phyloP scores from a whole-genome alignment of 1,140 invertebrate species.

The Euura saliciscinereae region DNA sequence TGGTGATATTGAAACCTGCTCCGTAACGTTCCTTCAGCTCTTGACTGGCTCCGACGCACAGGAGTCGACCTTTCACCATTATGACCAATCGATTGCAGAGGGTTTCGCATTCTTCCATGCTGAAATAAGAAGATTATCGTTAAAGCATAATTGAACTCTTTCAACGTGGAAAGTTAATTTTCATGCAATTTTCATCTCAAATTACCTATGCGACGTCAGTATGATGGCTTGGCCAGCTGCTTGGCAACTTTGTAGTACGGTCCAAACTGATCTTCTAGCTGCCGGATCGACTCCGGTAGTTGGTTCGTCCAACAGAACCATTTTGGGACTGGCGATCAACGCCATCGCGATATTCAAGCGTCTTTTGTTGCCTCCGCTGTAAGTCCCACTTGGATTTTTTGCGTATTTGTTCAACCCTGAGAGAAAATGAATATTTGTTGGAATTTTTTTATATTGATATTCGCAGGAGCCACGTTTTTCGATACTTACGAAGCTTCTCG shows the following conservation, averaged over 20 bases:
- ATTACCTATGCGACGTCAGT: slow-evolving; percentile 73
- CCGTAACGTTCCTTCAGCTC: slow-evolving; percentile 69
- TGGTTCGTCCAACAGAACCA: slow-evolving; percentile 79
- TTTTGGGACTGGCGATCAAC: slow-evolving; percentile 76
- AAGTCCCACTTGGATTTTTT: slow-evolving; percentile 60
- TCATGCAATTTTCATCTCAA: slow-evolving; percentile 16
- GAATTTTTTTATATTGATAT: neutral
- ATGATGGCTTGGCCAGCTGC: slow-evolving; percentile 73
- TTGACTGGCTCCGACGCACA: slow-evolving; percentile 73
- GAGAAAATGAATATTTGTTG: slow-evolving; percentile 29
- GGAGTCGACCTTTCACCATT: slow-evolving; percentile 85
- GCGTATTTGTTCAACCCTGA: slow-evolving; percentile 46
- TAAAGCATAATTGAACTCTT: neutral
- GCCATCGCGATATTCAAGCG: slow-evolving; percentile 94
- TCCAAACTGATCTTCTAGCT: slow-evolving; percentile 80
- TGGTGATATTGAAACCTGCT: slow-evolving; percentile 58
- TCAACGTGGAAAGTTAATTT: neutral
- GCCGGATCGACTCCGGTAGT: slow-evolving; percentile 84
- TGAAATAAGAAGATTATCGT: slow-evolving; percentile 43
- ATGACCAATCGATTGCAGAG: slow-evolving; percentile 84
- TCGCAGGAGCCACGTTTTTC: neutral
- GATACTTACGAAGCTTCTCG: slow-evolving; percentile 53
- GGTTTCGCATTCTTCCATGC: slow-evolving; percentile 93
- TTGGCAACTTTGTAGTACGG: slow-evolving; percentile 68
- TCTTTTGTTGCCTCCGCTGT: slow-evolving; percentile 93